Conservation (phyloP, 1,140 invertebrate species). For the Teleogryllus occipitalis region DNA sequence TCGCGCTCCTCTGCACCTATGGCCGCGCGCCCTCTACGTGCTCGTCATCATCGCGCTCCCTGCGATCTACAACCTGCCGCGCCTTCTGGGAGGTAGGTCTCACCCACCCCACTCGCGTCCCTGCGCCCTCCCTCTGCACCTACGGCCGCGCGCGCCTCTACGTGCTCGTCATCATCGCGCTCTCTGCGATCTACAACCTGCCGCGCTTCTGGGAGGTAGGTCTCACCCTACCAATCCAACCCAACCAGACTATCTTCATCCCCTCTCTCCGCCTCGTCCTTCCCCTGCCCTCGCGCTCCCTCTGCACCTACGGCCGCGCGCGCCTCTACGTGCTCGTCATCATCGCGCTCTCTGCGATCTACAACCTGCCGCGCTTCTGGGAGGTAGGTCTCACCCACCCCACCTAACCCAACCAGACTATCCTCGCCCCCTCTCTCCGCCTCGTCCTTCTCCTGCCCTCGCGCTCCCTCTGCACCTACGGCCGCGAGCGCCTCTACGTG, state of each 20-base stretch:
- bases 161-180: slow-evolving; percentile 68
- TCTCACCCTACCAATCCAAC: not conserved
- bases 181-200: slow-evolving; percentile 81
- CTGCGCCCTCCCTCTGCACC: slow-evolving; percentile 81
- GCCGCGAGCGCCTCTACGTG: slow-evolving; percentile 77
- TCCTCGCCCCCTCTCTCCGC: too few relatives aligned
- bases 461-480: slow-evolving; percentile 81
- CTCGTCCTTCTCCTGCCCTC: slow-evolving; percentile 85
- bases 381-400: too few relatives aligned
- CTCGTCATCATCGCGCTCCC: slow-evolving; percentile 71
- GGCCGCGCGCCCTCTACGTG: slow-evolving; percentile 75
- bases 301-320: slow-evolving; percentile 86
- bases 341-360: slow-evolving; percentile 87
- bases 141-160: slow-evolving; percentile 79
- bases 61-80: slow-evolving; percentile 77
- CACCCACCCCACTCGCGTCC: slow-evolving; percentile 80
- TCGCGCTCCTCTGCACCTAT: slow-evolving; percentile 85
- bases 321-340: slow-evolving; percentile 86
- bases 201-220: slow-evolving; percentile 46
- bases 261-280: too few relatives aligned
- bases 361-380: slow-evolving; percentile 93
- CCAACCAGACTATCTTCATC: too few relatives aligned
- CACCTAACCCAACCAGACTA: too few relatives aligned
- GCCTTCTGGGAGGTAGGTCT: slow-evolving; percentile 38
- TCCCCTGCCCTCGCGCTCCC: slow-evolving; percentile 73